phyloP scores from a whole-genome alignment of 2,888 invertebrate species.

The Cacoxenus indagator region DNA sequence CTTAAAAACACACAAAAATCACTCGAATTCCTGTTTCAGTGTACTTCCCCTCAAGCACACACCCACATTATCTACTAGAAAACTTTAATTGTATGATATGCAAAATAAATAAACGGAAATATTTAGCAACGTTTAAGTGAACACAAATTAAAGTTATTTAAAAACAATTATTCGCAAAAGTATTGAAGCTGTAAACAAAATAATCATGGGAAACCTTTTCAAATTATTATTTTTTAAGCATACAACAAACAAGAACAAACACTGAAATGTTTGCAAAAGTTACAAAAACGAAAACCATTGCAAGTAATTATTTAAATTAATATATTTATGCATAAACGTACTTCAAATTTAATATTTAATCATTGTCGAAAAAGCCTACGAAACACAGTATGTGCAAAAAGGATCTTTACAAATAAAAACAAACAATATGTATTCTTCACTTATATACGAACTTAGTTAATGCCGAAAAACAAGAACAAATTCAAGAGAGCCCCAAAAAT shows the following conservation, averaged over 20 bases:
- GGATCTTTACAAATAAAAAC: neutral
- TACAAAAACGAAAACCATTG: neutral
- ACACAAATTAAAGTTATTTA: neutral
- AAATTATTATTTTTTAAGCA: neutral
- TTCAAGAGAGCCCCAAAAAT: no score
- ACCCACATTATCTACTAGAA: neutral
- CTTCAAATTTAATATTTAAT: neutral
- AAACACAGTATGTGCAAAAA: neutral
- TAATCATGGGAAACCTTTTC: neutral
- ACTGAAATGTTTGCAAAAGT: neutral
- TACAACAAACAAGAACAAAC: neutral
- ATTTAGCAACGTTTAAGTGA: neutral
- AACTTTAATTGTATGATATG: neutral
- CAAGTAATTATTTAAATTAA: neutral
- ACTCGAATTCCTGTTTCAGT: slow-evolving; percentile 3
- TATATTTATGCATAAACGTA: neutral
- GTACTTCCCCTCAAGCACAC: neutral
- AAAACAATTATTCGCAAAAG: neutral
- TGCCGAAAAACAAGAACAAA: neutral
- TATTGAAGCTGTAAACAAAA: neutral
- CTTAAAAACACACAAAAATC: neutral
- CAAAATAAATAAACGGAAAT: neutral
- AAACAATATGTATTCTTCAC: neutral
- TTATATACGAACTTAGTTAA: neutral
- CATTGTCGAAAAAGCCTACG: neutral